Base-by-base conservation (phyloP, 1,140 invertebrate genomes). In the Zaprionus ornatus region DNA sequence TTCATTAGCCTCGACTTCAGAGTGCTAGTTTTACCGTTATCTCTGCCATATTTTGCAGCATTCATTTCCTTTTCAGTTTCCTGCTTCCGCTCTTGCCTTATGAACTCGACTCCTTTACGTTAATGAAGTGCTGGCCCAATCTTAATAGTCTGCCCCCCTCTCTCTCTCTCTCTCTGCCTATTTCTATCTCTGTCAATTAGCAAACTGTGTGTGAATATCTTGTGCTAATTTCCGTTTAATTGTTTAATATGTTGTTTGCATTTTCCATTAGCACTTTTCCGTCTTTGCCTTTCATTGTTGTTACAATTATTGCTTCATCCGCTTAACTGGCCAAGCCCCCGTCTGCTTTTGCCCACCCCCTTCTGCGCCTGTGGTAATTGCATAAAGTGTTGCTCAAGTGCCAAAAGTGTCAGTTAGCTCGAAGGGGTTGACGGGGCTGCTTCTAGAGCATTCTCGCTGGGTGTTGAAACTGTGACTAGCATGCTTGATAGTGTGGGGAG, bases 161-260 rank as follows among this genome's bases (percentile, higher is more conserved):
- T 57, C 27, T 0, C 10, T 37, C 45, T 23, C 21, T 1, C 45
- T 27, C 15, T 29, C 12, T 56, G 13, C 6, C 32, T 25, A 15
- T 1, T 27, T 21, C 23, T 32, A 32, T 35, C 27, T 35, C 25
- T 27, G 17, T 60, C 67, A 80, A 80, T 80, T 80, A 80, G 76
- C 50, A 67, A 78, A 79, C 60, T 78, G 71, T 71, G 65, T 79
- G 85, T 80, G 77, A 74, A 87, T 88, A 84, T 84, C 84, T 84
- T 71, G 85, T 88, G 84, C 74, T 88, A 88, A 88, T 88, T 88
- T 88, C 84, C 84, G 84, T 88, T 90, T 88, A 88, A 88, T 88
- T 88, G 85, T 88, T 88, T 88, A 90, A 88, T 88, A 87, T 87
- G 75, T 88, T 87, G 84, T 87, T 87, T 83, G 84, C 84, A 87